Evolutionary conservation across 1,140 invertebrate genomes (phyloP), one percentile per base, ranked within the genome.

Genomic region (Rhyacophila brunnea): DNA sequence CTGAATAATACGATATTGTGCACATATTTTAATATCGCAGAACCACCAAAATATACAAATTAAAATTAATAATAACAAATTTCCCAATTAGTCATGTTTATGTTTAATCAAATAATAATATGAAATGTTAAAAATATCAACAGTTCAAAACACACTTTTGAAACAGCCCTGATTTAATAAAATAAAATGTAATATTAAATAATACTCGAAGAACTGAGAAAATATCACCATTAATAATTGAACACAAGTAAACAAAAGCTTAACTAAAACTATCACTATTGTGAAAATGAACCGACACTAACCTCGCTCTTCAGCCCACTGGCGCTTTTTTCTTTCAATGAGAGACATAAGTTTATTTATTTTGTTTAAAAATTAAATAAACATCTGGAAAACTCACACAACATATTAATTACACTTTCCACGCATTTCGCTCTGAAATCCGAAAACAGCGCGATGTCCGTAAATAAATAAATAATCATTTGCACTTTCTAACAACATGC

Each of bases 221-320:
- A n/a, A n/a, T n/a, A n/a, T n/a, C n/a, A n/a, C n/a, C n/a, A n/a
- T n/a, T n/a, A n/a, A n/a, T n/a, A n/a, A n/a, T n/a, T n/a, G n/a
- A 40, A 13, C 15, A 40, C 38, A 40, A 13, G 11, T 40, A 40
- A 40, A n/a, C 4, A 13, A 40, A 13, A 13, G 5, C 3, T 40
- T 40, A 13, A 6, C 11, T n/a, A 15, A 28, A 28, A n/a, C n/a
- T n/a, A n/a, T n/a, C n/a, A n/a, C n/a, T 28, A 9, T 28, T 28
- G 23, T 28, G 3, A 28, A 9, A 5, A 28, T 28, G 23, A 28
- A 28, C 23, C 23, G 23, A 15, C 34, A 67, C 69, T 68, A 78
- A 89, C 88, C 87, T 81, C 81, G 82, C 77, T 90, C 88, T 69
- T 77, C 80, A 50, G 86, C 87, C 88, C 88, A 90, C 78, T 90